These are phyloP conservation scores for Mus spicilegus DNA, from an alignment of 2,113 vertebrate species.

Conservation along the genomic window DNA sequence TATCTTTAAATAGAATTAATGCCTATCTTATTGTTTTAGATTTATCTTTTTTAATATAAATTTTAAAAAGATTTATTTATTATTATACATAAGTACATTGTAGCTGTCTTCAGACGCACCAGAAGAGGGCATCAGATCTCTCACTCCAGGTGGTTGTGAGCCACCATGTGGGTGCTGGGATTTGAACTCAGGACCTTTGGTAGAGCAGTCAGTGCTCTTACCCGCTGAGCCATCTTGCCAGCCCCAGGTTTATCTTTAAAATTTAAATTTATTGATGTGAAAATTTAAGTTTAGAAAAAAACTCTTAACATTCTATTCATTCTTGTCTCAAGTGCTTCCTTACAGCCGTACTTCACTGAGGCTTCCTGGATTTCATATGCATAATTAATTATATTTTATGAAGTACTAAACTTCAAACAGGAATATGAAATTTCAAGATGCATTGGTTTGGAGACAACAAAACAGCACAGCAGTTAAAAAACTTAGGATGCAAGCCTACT, in stretches of 20 bases:
- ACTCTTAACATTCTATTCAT: conserved; percentile 11
- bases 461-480: not conserved
- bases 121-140: no score
- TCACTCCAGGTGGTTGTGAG: no score
- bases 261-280: not conserved
- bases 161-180: no score
- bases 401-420: not conserved
- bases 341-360: not conserved
- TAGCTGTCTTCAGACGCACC: no score
- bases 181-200: no score
- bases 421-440: conserved; percentile 30
- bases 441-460: not conserved
- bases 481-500: not conserved
- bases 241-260: not conserved
- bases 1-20: not conserved
- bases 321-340: conserved; percentile 8
- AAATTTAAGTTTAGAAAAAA: not conserved
- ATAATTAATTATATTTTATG: conserved; percentile 17
- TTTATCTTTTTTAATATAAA: no score
- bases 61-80: no score
- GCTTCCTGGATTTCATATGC: not conserved
- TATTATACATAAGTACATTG: no score
- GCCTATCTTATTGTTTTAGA: not conserved
- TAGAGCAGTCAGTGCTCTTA: no score
- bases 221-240: no score